phyloP scores from a whole-genome alignment of 2,797 vertebrate species.

The Enteromius unitaeniatus region DNA sequence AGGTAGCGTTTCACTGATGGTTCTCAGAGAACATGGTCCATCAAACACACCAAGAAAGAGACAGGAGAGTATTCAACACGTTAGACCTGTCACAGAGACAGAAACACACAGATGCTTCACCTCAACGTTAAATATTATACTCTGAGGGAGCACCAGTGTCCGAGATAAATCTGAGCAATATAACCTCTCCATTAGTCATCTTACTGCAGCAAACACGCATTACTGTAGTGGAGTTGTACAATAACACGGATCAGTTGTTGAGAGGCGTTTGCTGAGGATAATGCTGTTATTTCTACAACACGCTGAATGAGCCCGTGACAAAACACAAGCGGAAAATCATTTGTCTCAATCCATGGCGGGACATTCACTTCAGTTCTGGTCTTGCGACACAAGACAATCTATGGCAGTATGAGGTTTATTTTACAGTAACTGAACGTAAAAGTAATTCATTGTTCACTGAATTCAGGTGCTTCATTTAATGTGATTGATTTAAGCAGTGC shows the following conservation, averaged over 20 bases:
- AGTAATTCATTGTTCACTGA: neutral
- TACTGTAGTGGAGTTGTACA: neutral
- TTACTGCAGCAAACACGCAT: neutral
- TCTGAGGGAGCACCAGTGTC: neutral
- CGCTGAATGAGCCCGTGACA: constrained; percentile 21
- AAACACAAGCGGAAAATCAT: constrained; percentile 18
- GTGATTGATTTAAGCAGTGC: neutral
- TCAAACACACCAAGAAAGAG: neutral
- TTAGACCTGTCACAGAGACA: constrained; percentile 18
- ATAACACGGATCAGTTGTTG: constrained; percentile 7
- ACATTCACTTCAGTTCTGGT: constrained; percentile 32
- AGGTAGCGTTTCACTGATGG: constrained; percentile 12
- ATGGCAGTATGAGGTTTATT: neutral
- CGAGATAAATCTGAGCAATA: neutral
- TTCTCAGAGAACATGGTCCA: constrained; percentile 19
- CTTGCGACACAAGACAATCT: neutral
- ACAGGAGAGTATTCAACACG: constrained; percentile 10
- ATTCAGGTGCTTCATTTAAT: neutral
- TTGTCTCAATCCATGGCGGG: constrained; percentile 35
- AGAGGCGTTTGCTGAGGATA: neutral
- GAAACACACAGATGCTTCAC: neutral
- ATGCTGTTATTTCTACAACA: constrained; percentile 26
- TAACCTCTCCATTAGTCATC: neutral
- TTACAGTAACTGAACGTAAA: neutral
- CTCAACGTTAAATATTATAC: neutral